A percentile compares a stretch with the other conserved stretches of the same genome.
These are phyloP conservation scores for Lepilemur ruficaudatus DNA, from an alignment of 2,797 vertebrate genomes.

Conservation along the genomic window DNA sequence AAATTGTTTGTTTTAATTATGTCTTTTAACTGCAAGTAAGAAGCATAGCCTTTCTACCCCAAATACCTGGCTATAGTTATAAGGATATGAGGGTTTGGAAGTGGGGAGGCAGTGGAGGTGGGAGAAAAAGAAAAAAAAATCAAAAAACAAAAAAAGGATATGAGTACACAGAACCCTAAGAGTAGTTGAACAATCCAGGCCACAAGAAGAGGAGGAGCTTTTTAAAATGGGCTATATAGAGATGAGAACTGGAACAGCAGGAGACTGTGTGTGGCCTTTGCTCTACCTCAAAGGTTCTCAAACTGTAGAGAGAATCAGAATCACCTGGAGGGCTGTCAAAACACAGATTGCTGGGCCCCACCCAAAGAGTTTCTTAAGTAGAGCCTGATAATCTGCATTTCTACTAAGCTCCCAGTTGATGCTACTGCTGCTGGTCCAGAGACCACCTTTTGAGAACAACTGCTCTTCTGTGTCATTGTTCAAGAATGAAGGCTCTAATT, in stretches of 20 bases:
- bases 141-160: not conserved
- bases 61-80: not conserved
- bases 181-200: not conserved
- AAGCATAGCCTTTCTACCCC: not conserved
- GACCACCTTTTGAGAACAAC: not conserved
- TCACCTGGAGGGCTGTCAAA: not conserved
- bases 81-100: not conserved
- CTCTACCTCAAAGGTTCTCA: not conserved
- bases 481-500: not conserved
- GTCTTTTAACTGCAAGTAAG: constrained; percentile 9
- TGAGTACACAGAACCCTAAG: not conserved
- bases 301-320: not conserved
- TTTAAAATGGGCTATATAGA: not conserved
- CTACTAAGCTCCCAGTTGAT: not conserved
- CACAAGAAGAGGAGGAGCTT: not conserved
- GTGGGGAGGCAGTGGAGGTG: too few species aligned
- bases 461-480: not conserved
- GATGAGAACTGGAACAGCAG: not conserved
- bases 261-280: not conserved
- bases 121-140: too few species aligned
- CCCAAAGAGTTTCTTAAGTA: not conserved
- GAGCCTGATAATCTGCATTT: not conserved
- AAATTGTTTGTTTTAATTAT: not conserved
- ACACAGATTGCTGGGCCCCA: not conserved
- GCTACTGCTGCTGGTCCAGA: not conserved